Percentiles rank a stretch among this genome's conserved stretches.
phyloP scores from a whole-genome alignment of 2,113 vertebrate species.

The Laticauda colubrina region DNA sequence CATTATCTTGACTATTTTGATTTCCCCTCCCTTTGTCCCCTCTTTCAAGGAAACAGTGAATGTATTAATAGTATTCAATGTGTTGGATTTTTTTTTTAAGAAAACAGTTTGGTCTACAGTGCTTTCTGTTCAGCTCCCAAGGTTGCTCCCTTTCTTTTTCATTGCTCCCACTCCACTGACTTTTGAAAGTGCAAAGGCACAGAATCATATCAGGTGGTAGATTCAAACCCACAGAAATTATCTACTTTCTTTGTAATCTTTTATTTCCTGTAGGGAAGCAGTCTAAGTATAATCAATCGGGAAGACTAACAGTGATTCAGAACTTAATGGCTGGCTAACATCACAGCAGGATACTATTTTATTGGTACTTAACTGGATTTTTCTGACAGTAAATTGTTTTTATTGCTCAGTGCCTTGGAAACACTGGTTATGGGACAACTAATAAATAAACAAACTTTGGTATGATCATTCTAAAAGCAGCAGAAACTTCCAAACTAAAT shows the following conservation, averaged over 20 bases:
- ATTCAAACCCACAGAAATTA: constrained; percentile 48
- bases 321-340: constrained; percentile 26
- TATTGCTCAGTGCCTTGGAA: not conserved
- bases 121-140: constrained; percentile 22
- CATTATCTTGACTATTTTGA: constrained; percentile 78
- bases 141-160: not conserved
- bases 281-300: constrained; percentile 38
- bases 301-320: constrained; percentile 33
- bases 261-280: constrained; percentile 56
- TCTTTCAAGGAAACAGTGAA: constrained; percentile 54
- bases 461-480: not conserved
- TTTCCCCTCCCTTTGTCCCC: not conserved
- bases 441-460: constrained; percentile 19
- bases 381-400: not conserved
- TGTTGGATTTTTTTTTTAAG: not conserved
- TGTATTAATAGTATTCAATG: constrained; percentile 43
- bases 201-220: constrained; percentile 21
- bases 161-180: constrained; percentile 10
- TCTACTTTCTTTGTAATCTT: constrained; percentile 43
- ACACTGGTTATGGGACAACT: not conserved
- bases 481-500: not conserved
- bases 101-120: constrained; percentile 41
- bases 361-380: not conserved
- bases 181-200: constrained; percentile 48
- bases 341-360: not conserved